Base-by-base conservation (phyloP, 1,140 invertebrate genomes). In the Procambarus clarkii region DNA sequence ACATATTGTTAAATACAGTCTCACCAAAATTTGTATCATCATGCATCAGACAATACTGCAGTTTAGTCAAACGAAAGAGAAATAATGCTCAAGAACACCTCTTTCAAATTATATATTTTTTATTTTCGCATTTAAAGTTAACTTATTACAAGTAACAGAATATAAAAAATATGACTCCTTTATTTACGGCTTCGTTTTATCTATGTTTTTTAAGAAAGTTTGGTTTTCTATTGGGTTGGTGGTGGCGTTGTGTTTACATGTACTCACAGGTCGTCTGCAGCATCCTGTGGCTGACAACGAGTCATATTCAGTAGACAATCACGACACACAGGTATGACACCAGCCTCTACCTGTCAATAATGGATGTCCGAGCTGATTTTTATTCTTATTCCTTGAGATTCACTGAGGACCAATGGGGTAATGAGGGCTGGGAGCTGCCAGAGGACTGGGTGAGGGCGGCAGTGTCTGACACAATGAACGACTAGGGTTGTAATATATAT, bases 171-270 rank as follows among this genome's bases (percentile, higher is more conserved):
- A 54, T 5, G 50, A 54, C 8, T 9, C 8, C 13, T 8, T 9
- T 5, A 54, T 54, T 34, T 34, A 5, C 50, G 13, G 50, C 4
- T 54, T 54, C 8, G 1, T 54, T 7, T 54, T 54, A 13, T 34
- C 34, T 54, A 4, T 13, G 2, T 54, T 54, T 54, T 54, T 54
- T 54, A 54, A 54, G 8, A 54, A 5, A 54, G 50, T 54, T 74
- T 34, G 21, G 21, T 74, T 74, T 74, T 74, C n/a, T 74, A 7
- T 74, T 74, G 69, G 34, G 69, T 74, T 74, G 69, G 21, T 74
- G 8, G 69, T 74, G 69, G 24, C 24, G 34, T 74, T 74, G 24
- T 74, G 69, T 74, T 74, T 74, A 74, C 69, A 74, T 74, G n/a
- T 2, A 34, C 34, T 34, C 18, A 15, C n/a, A 74, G 69, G 69